phyloP scores from a whole-genome alignment of 2,113 vertebrate species.

The Heliornis fulica region DNA sequence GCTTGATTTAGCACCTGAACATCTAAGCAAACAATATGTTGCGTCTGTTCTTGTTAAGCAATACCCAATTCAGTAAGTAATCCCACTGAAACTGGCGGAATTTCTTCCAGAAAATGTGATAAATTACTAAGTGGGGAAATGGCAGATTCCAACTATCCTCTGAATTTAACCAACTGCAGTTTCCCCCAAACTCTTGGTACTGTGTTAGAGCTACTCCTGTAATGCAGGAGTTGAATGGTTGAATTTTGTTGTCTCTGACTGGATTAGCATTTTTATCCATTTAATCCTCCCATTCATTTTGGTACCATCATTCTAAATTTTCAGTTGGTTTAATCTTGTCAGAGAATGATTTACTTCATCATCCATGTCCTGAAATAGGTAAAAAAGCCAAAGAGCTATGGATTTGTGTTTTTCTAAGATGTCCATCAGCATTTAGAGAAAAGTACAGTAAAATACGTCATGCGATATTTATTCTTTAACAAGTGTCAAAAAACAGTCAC shows the following conservation, averaged over 20 bases:
- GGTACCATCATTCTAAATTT: background rate
- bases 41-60: background rate
- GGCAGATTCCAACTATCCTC: background rate
- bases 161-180: background rate
- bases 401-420: background rate
- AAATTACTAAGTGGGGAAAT: background rate
- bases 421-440: background rate
- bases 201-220: background rate
- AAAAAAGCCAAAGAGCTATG: background rate
- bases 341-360: background rate
- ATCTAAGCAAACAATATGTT: background rate
- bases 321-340: background rate
- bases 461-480: background rate
- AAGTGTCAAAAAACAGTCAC: background rate
- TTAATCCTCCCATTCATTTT: conserved; percentile 23
- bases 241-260: background rate
- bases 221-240: background rate
- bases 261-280: conserved; percentile 17
- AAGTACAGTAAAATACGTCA: background rate
- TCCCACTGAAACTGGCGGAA: background rate
- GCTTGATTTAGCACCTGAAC: background rate
- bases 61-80: background rate
- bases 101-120: background rate
- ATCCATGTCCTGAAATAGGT: background rate
- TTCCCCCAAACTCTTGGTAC: background rate